Evolutionary conservation across 2,113 vertebrate species (phyloP), one percentile per base, ranked within the genome.

Genomic region (Microcebus griseorufus): DNA sequence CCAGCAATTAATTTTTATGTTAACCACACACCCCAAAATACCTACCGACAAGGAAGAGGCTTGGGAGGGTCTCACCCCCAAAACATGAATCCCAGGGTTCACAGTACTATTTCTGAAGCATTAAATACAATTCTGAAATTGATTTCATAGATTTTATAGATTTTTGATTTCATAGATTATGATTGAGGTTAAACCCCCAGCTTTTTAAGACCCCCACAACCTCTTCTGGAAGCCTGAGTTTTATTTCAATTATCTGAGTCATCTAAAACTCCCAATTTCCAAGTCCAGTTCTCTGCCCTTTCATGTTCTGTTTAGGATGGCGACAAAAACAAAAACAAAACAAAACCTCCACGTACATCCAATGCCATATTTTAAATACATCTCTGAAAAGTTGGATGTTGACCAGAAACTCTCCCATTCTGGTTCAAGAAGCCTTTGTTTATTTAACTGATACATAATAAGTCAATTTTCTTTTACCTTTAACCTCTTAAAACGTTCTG

Each of bases 381-480:
- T 83, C 72, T 85, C 67, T 37, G 29, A 78, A 48, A 75, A 85
- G 37, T 34, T 94, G 91, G 91, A 92, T 27, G 55, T n/a, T 7
- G 45, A 86, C 85, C 86, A 95, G 86, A 81, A 37, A 85, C 11
- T 48, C 80, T 93, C 89, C 37, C 39, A 55, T 73, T 53, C 94
- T 93, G 83, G 60, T 73, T 89, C 69, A 69, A 81, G 91, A 70
- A 78, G 72, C 45, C 85, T 55, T 83, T 94, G 96, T 92, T 97
- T 97, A 96, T 91, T 97, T 97, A 97, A 88, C 94, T 73, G 96
- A 96, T 88, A 93, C 86, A 82, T 85, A 88, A 94, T 58, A 90
- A 96, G 97, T 53, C 88, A 60, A 92, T 97, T 93, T 97, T 83
- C 93, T 94, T 65, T 95, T 91, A 95, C 92, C 93, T 97, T 93